Evolutionary conservation across 2,888 invertebrate genomes (phyloP), one percentile per base, ranked within the genome.

Genomic region (Cephus rjabovi): DNA sequence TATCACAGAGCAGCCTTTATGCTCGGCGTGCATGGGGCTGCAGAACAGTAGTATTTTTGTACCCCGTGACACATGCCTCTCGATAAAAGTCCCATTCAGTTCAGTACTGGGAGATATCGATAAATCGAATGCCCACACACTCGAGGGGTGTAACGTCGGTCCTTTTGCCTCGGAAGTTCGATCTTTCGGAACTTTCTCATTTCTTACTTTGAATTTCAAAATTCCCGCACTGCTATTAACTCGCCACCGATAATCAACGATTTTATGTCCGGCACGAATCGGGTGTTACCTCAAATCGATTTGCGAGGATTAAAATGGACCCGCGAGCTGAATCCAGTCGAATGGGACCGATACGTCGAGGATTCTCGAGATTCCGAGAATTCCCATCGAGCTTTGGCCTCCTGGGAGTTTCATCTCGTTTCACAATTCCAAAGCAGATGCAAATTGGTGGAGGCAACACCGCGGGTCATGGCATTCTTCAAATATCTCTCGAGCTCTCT

Each of bases 31-130:
- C 31, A 70, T 6, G 40, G 40, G 82, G 83, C 84, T 82, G 86
- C 85, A 79, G 88, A 89, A 90, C 90, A 90, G 90, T 89, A 90
- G 89, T 90, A 89, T 89, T 90, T 89, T 87, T 90, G 89, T 90
- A 83, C 79, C 81, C 77, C 84, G 84, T 79, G 75, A 81, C 88
- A 86, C 87, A 85, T 87, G 88, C 83, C 84, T 77, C 76, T 33
- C 81, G 87, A 89, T 89, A 89, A 88, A 87, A 80, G 81, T 85
- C 40, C 73, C 74, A 79, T 79, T 74, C 73, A 69, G 74, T 11
- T 74, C 69, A 23, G 33, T 78, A 80, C 77, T 85, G 78, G 75
- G 1, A 23, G 74, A 31, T 34, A 83, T 83, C 85, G 84, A 85
- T 84, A 84, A 85, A 84, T 74, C 74, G 74, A 35, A 74, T 85